Conservation (phyloP, 2,113 vertebrate genomes). For the Hoplias malabaricus region DNA sequence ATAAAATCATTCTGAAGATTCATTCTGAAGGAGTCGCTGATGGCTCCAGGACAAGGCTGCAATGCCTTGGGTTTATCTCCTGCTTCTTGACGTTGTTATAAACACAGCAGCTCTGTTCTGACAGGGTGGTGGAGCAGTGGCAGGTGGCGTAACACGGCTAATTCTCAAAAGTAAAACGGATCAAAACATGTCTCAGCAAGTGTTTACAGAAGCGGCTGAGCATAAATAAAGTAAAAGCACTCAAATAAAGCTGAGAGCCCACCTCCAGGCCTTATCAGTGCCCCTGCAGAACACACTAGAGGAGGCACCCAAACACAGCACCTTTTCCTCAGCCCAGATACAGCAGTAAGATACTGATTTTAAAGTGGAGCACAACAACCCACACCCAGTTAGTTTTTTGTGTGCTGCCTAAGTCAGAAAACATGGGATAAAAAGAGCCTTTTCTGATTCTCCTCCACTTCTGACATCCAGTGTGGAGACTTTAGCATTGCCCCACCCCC, state of each 20-base stretch:
- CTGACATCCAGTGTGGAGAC: too few relatives aligned
- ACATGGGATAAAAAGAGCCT: too few relatives aligned
- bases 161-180: constrained; percentile 26
- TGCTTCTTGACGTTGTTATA: background rate
- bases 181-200: background rate
- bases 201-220: background rate
- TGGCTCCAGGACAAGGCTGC: background rate
- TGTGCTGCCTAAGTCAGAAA: too few relatives aligned
- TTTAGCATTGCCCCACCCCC: too few relatives aligned
- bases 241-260: background rate
- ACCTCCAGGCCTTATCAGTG: background rate
- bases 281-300: background rate
- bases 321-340: background rate
- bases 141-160: background rate
- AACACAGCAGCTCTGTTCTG: background rate
- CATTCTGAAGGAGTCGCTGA: too few relatives aligned
- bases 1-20: too few relatives aligned
- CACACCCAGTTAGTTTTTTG: too few relatives aligned
- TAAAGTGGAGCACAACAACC: too few relatives aligned
- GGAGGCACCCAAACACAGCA: background rate
- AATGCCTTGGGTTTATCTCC: background rate
- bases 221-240: constrained; percentile 6
- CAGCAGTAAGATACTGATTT: background rate
- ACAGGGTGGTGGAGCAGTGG: background rate
- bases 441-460: too few relatives aligned